Evolutionary conservation across 2,888 invertebrate genomes (phyloP), one percentile per base, ranked within the genome.

Genomic region (Oscheius myriophilus): DNA sequence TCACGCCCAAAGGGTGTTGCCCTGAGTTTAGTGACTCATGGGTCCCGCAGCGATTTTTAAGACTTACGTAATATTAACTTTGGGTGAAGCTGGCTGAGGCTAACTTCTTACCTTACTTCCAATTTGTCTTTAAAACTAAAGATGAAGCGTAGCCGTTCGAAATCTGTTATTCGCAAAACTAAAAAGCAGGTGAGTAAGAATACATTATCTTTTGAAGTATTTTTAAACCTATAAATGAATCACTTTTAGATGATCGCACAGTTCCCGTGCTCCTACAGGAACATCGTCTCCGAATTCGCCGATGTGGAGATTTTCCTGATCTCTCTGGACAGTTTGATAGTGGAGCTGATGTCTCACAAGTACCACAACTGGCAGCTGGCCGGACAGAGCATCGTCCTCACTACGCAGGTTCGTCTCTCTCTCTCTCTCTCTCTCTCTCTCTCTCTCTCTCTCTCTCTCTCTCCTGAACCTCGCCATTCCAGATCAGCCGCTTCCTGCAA

Each of bases 291-390:
- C 23, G 85, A 85, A 57, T 85, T 85, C 69, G 86, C 86, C 7
- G 84, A 85, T 58, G 84, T 85, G 12, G 85, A 85, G 69, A 82
- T 86, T 41, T 85, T 85, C 63, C 63, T 86, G 46, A 83, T 85
- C 52, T 83, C 82, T 0, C 54, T 85, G 45, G 85, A 85, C 73
- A 82, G 82, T 33, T 58, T 85, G 45, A 70, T 85, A 26, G 64
- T 84, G 18, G 85, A 85, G 63, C 74, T 85, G 26, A 70, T 78
- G n/a, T 82, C 84, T 21, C 86, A 85, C 70, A 70, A 67, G 45
- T 85, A 86, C 69, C 85, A 85, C 70, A 84, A 86, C 57, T 83
- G 84, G 84, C 75, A 75, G 26, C 75, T 86, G 9, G 83, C 82
- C 26, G 85, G 85, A n/a, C 85, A 85, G 64, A 78, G 83, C 9